Conservation (phyloP, 2,113 vertebrate genomes). For the Chaenocephalus aceratus region DNA sequence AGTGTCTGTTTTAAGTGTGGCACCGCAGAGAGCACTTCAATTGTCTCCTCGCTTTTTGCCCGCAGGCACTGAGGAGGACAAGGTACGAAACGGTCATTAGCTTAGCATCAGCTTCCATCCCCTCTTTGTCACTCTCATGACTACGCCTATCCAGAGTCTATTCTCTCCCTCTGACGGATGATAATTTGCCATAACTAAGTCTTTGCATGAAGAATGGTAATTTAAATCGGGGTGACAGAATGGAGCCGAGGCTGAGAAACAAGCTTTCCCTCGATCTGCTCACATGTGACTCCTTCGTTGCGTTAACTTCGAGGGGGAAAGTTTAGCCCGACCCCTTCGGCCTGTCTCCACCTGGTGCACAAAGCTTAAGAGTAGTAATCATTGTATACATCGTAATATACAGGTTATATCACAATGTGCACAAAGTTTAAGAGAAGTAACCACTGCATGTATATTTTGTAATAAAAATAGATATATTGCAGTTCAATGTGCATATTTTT, state of each 20-base stretch:
- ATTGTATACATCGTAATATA: no score
- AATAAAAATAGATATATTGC: no score
- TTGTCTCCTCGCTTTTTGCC: constrained; percentile 20
- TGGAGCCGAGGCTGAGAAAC: constrained; percentile 44
- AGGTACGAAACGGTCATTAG: constrained; percentile 48
- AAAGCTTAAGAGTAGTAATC: background rate
- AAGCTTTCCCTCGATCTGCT: background rate
- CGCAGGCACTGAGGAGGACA: constrained; percentile 43
- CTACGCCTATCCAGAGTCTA: constrained; percentile 15
- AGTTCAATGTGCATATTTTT: no score
- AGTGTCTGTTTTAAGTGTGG: constrained; percentile 24
- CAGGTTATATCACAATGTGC: no score
- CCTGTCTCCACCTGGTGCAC: background rate
- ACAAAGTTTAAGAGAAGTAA: no score
- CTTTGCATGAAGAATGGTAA: constrained; percentile 40
- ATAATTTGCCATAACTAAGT: constrained; percentile 61
- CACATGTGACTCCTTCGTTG: background rate
- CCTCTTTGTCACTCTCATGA: constrained; percentile 17
- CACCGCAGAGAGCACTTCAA: constrained; percentile 34
- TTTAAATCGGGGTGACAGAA: constrained; percentile 62
- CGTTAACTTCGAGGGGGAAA: background rate
- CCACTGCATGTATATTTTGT: no score
- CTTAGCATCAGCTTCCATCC: constrained; percentile 24
- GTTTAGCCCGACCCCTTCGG: background rate
- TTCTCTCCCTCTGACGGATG: constrained; percentile 40